Evolutionary conservation across 2,888 invertebrate genomes (phyloP).

Genomic region (Andricus curvator): DNA sequence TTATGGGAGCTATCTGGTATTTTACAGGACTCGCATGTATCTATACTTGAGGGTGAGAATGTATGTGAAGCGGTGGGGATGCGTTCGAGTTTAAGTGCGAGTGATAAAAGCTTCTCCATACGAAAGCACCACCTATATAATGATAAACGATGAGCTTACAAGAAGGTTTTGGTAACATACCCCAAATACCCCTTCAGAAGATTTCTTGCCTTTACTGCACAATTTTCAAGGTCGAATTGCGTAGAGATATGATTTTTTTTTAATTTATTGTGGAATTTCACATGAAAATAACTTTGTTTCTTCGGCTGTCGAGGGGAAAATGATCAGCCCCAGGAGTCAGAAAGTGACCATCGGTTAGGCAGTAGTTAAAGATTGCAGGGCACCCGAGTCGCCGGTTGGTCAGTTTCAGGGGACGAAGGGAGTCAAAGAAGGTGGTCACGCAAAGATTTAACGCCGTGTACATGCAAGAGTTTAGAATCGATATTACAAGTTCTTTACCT

Average conservation of each 20-base stretch:
- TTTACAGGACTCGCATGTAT: not conserved
- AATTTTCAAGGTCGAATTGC: not conserved
- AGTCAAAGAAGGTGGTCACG: slow-evolving; percentile 69
- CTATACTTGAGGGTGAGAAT: not conserved
- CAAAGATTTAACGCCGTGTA: slow-evolving; percentile 68
- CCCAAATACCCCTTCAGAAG: slow-evolving; percentile 14
- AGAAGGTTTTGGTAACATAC: slow-evolving; percentile 8
- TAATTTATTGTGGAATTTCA: not conserved
- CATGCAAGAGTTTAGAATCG: slow-evolving; percentile 61
- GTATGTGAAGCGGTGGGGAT: not conserved
- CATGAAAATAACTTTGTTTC: slow-evolving; percentile 22
- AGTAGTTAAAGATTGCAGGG: slow-evolving; percentile 71
- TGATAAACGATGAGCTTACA: slow-evolving; percentile 5
- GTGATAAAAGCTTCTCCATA: slow-evolving; percentile 1
- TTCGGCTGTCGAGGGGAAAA: slow-evolving; percentile 50
- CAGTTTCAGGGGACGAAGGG: slow-evolving; percentile 64
- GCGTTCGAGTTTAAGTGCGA: slow-evolving; percentile 12
- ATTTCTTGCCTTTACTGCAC: not conserved
- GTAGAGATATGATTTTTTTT: not conserved
- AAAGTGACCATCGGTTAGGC: slow-evolving; percentile 60
- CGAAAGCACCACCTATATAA: slow-evolving; percentile 3
- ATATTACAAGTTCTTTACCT: slow-evolving; percentile 66
- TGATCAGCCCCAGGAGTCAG: slow-evolving; percentile 49
- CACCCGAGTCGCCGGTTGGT: slow-evolving; percentile 72
- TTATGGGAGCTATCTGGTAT: not conserved